A percentile compares a stretch with the other conserved stretches of the same genome.
Evolutionary conservation across 2,113 vertebrate species (phyloP).

Genomic region (Eonycteris spelaea): DNA sequence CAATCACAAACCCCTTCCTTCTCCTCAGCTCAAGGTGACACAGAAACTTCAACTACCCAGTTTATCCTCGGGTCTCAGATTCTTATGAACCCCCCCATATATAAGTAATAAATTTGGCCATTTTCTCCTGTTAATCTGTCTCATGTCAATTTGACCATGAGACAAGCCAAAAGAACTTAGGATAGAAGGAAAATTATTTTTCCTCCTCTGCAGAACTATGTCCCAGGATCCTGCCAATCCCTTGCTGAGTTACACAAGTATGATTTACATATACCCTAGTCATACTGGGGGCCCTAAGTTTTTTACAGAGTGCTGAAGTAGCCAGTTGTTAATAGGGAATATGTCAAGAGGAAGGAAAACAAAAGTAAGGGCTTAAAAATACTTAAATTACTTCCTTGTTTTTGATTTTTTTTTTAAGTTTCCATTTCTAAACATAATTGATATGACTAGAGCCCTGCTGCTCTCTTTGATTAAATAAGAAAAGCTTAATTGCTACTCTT

Average conservation of each 20-base stretch:
- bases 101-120: not conserved
- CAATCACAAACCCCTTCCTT: not conserved
- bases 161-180: not conserved
- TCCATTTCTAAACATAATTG: conserved; percentile 61
- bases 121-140: not conserved
- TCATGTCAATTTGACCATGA: not conserved
- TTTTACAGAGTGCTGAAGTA: not conserved
- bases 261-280: not conserved
- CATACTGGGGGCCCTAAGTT: not conserved
- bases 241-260: not conserved
- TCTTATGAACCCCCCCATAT: not conserved
- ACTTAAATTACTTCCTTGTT: conserved; percentile 31
- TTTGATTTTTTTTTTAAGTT: conserved; percentile 36
- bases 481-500: conserved; percentile 56
- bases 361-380: conserved; percentile 15
- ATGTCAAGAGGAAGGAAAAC: conserved; percentile 34
- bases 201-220: not conserved
- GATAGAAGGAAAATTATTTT: not conserved
- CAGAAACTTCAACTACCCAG: not conserved
- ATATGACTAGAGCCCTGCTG: conserved; percentile 42
- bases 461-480: conserved; percentile 64
- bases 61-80: not conserved
- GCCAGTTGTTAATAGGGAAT: not conserved
- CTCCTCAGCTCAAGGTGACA: not conserved
- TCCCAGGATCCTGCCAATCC: not conserved